Evolutionary conservation across 1,140 invertebrate genomes (phyloP).

Genomic region (Anastrepha ludens): DNA sequence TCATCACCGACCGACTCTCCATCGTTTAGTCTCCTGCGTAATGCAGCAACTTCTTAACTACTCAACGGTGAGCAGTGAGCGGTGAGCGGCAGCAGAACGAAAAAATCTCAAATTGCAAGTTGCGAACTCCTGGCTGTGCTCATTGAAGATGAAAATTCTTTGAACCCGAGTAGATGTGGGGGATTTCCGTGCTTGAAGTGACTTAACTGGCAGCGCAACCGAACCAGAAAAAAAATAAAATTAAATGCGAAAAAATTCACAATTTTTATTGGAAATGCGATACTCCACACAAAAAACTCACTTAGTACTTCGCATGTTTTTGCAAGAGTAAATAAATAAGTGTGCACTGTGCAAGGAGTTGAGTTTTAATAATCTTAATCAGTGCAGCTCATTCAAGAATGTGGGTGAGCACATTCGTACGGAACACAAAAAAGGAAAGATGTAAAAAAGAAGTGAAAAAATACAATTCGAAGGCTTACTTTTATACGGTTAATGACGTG

Average conservation of each 20-base stretch:
- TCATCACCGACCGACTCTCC: background rate
- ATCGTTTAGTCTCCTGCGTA: background rate
- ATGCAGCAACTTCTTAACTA: slow-evolving; percentile 35
- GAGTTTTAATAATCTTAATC: slow-evolving; percentile 42
- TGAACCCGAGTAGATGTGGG: slow-evolving; percentile 23
- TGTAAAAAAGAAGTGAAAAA: background rate
- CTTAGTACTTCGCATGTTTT: background rate
- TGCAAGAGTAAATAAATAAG: slow-evolving; percentile 40
- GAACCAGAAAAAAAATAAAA: background rate
- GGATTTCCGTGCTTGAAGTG: slow-evolving; percentile 48
- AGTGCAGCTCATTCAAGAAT: slow-evolving; percentile 44
- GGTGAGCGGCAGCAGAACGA: background rate
- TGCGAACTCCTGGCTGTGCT: slow-evolving; percentile 43
- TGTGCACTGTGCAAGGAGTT: slow-evolving; percentile 9
- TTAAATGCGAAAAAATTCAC: background rate
- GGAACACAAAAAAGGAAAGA: background rate
- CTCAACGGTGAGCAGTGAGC: background rate
- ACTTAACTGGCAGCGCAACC: slow-evolving; percentile 4
- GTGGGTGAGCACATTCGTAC: background rate
- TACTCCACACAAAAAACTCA: slow-evolving; percentile 1
- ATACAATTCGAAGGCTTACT: background rate
- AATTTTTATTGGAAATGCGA: slow-evolving; percentile 6
- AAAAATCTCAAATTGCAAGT: slow-evolving; percentile 46
- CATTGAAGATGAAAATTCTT: slow-evolving; percentile 53
- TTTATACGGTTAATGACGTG: slow-evolving; percentile 40